These are phyloP conservation scores for Apis cerana DNA, from an alignment of 1,140 invertebrate species.

Conservation along the genomic window DNA sequence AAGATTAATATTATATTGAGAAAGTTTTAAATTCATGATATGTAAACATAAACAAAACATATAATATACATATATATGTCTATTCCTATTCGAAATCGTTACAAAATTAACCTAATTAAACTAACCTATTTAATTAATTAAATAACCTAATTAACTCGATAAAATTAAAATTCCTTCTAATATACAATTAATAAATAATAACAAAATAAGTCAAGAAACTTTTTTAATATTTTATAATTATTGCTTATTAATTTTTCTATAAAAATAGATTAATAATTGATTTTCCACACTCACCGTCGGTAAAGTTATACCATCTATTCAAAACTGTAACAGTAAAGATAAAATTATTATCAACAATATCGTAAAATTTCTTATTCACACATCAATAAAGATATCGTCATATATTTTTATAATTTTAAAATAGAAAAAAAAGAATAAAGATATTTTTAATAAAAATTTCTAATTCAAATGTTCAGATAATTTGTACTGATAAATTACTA, in stretches of 20 bases:
- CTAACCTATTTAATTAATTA: too few relatives aligned
- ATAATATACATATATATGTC: neutral
- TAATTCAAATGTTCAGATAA: too few relatives aligned
- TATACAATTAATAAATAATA: neutral
- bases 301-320: conserved; percentile 53
- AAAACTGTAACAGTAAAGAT: conserved; percentile 44
- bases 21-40: neutral
- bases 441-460: too few relatives aligned
- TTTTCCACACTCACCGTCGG: conserved; percentile 41
- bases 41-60: neutral
- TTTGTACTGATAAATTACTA: too few relatives aligned
- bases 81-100: neutral
- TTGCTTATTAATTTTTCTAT: neutral
- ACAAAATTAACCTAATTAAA: neutral
- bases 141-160: too few relatives aligned
- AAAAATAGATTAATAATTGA: neutral
- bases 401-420: neutral
- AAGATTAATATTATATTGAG: neutral
- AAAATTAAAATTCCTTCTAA: neutral
- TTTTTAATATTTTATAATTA: neutral
- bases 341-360: neutral
- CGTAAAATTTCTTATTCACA: neutral
- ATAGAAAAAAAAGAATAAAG: neutral
- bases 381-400: neutral
- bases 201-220: too few relatives aligned